Percentiles rank a stretch among this genome's conserved stretches.
Conservation (phyloP, 2,888 invertebrate species). For the Blera fallax region DNA sequence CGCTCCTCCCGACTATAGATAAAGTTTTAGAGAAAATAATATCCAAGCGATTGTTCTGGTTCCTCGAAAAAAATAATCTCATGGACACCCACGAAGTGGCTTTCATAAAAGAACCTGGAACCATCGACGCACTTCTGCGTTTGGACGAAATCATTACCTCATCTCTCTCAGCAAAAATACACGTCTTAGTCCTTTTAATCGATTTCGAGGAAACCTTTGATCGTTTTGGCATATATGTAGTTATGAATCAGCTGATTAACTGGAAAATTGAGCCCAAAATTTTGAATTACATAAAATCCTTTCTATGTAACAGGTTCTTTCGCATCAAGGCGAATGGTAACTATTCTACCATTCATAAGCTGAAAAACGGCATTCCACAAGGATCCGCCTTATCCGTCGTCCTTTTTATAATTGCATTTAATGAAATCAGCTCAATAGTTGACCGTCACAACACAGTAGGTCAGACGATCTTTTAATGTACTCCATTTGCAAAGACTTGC, state of each 20-base stretch:
- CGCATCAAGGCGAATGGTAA: not conserved
- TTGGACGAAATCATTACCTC: too few species aligned
- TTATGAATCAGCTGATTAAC: too few species aligned
- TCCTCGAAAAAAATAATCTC: not conserved
- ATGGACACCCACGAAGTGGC: not conserved
- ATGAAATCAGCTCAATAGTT: slow-evolving; percentile 8
- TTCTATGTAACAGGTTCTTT: not conserved
- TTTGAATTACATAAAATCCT: too few species aligned
- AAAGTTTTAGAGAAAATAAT: too few species aligned
- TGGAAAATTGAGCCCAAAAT: too few species aligned
- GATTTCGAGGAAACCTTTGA: not conserved
- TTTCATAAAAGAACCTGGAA: not conserved
- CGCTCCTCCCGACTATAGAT: not conserved
- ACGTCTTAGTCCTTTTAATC: too few species aligned
- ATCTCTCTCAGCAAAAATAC: too few species aligned
- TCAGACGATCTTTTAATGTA: not conserved
- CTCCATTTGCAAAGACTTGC: slow-evolving; percentile 1
- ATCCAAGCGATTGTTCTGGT: too few species aligned
- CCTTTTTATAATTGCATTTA: slow-evolving; percentile 8
- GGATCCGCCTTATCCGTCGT: not conserved
- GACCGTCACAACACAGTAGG: not conserved
- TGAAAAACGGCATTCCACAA: too few species aligned
- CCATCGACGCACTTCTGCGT: not conserved
- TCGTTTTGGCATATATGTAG: not conserved
- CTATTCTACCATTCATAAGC: not conserved